phyloP scores from a whole-genome alignment of 2,797 vertebrate species.

The Paramormyrops hopkinsi region DNA sequence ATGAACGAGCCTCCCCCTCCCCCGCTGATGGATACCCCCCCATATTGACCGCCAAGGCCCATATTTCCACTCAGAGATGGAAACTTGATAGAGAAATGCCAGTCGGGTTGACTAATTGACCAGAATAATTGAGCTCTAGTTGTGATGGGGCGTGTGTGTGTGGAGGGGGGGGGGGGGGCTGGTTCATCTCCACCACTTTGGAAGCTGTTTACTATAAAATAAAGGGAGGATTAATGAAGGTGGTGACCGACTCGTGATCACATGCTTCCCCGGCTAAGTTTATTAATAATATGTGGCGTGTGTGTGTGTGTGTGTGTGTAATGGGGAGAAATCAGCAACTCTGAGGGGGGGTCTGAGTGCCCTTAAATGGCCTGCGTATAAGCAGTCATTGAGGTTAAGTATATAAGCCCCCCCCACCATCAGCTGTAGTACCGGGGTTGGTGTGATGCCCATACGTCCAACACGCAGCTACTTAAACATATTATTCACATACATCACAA shows the following conservation, averaged over 20 bases:
- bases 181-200: slow-evolving; percentile 71
- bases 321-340: slow-evolving; percentile 34
- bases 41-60: slow-evolving; percentile 75
- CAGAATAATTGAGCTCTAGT: slow-evolving; percentile 60
- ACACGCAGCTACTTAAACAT: not conserved
- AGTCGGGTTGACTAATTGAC: slow-evolving; percentile 65
- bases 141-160: slow-evolving; percentile 13
- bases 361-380: slow-evolving; percentile 43
- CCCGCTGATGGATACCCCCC: slow-evolving; percentile 71
- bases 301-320: slow-evolving; percentile 50
- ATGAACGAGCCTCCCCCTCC: slow-evolving; percentile 56
- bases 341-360: not conserved
- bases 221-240: slow-evolving; percentile 66
- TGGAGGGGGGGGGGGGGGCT: slow-evolving; percentile 50
- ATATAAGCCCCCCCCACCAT: not conserved
- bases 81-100: slow-evolving; percentile 73
- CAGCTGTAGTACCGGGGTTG: not conserved
- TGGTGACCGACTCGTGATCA: slow-evolving; percentile 43
- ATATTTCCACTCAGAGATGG: slow-evolving; percentile 81
- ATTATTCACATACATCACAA: not conserved
- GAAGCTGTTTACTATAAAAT: slow-evolving; percentile 69
- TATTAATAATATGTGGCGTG: slow-evolving; percentile 49
- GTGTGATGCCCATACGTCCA: not conserved
- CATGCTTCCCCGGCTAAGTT: slow-evolving; percentile 38
- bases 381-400: not conserved